phyloP scores from a whole-genome alignment of 37 sponge, comb jelly and placozoan genomes.

The Mnemiopsis leidyi region DNA sequence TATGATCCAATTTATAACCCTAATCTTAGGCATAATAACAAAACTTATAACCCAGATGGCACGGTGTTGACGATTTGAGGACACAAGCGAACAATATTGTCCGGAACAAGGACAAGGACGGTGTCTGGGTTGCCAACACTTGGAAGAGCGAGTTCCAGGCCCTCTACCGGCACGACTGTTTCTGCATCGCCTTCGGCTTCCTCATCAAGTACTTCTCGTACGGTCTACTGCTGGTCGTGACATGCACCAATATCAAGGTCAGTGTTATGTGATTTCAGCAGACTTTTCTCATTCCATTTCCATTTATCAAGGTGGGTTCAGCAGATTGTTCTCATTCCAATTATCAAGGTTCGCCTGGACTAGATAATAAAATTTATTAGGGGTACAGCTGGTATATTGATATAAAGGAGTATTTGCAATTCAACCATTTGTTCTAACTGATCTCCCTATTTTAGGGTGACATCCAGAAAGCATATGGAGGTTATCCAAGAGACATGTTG shows the following conservation, averaged over 20 bases:
- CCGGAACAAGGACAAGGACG: conserved; percentile 39
- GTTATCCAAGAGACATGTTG: conserved; percentile 14
- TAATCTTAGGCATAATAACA: no score
- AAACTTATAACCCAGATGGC: conserved; percentile 49
- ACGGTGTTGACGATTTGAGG: conserved; percentile 39
- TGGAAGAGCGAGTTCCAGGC: conserved; percentile 52
- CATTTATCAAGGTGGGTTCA: no score
- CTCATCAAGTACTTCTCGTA: conserved; percentile 58
- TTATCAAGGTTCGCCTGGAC: no score
- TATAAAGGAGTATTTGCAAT: no score
- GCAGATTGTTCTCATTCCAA: no score
- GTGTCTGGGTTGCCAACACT: conserved; percentile 20
- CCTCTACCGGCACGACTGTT: conserved; percentile 57
- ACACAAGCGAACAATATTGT: background rate
- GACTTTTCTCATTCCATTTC: no score
- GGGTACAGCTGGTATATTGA: no score
- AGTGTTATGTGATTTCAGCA: no score
- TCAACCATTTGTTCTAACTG: no score
- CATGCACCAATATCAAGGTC: conserved; percentile 39
- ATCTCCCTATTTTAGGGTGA: conserved; percentile 49
- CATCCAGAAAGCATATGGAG: background rate
- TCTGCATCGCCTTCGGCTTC: conserved; percentile 30
- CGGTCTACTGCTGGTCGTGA: conserved; percentile 5
- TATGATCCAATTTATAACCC: no score
- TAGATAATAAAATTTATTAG: no score